These are phyloP conservation scores for Oscheius sp. DNA, from an alignment of 2,888 invertebrate genomes.

Conservation along the genomic window DNA sequence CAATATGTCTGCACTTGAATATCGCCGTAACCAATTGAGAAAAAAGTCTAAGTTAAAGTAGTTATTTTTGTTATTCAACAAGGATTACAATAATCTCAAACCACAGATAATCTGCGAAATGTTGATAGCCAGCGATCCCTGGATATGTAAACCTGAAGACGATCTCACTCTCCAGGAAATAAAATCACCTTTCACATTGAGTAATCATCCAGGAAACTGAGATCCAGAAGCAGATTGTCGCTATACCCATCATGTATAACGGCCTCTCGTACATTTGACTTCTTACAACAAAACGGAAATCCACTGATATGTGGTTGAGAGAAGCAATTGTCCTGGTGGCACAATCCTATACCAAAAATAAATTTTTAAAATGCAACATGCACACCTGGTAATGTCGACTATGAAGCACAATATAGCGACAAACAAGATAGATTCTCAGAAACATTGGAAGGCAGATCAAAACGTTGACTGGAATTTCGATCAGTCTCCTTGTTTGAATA, in stretches of 20 bases:
- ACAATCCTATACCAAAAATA: conserved; percentile 78
- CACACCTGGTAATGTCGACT: conserved; percentile 85
- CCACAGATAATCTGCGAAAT: conserved; percentile 66
- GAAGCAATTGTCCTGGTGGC: conserved; percentile 80
- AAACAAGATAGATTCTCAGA: conserved; percentile 96
- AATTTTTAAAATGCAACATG: background rate
- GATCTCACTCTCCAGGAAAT: background rate
- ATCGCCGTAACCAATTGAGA: conserved; percentile 99
- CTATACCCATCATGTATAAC: conserved; percentile 80
- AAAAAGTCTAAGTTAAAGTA: conserved; percentile 81
- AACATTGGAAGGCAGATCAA: conserved; percentile 98
- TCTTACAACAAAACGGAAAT: conserved; percentile 90
- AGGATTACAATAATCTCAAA: conserved; percentile 65
- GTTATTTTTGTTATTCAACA: conserved; percentile 69
- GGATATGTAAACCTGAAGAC: conserved; percentile 44
- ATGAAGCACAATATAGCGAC: conserved; percentile 98
- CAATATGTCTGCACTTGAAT: conserved; percentile 98
- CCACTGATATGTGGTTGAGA: conserved; percentile 83
- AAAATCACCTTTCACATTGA: conserved; percentile 90
- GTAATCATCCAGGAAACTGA: conserved; percentile 97
- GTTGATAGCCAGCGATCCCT: conserved; percentile 50
- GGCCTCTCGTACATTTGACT: conserved; percentile 97
- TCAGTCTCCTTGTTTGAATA: conserved; percentile 34
- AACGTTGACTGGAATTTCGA: conserved; percentile 80
- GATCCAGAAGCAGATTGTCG: conserved; percentile 99